Base-by-base conservation (phyloP, 2,113 vertebrate species). In the Macquaria australasica region DNA sequence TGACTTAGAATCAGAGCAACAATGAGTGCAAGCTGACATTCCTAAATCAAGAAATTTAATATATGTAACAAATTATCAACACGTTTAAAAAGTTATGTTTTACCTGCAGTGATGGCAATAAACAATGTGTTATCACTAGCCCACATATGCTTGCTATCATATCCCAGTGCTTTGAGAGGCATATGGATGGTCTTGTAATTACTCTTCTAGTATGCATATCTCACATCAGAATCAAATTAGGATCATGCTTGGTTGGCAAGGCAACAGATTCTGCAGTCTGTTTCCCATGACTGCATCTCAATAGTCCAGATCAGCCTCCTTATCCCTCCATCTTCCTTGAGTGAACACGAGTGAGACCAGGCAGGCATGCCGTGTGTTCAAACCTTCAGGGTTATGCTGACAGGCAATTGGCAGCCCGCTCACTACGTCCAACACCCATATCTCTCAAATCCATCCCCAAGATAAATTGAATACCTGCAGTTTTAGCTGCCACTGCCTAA, bases 251-350 rank as follows among this genome's bases (percentile, higher is more conserved):
- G 93, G 94, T 95, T 95, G 94, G 94, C 93, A 95, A 92, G 93
- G 94, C 93, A 95, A 95, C 94, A 87, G 87, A 87, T 91, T 92
- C 90, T 88, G 85, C 91, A 88, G 89, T 80, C 89, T 91, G 90
- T 91, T 93, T 94, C 88, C 81, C 87, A 86, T 90, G 91, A 85
- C 91, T 93, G 91, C 83, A 69, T 88, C 87, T 90, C 86, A 88
- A 79, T 88, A 70, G 91, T 93, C 91, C 89, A 92, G 91, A 91
- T 92, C 92, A 88, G 83, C 82, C 64, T 82, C 67, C 75, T 79
- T 75, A 87, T 87, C 86, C 77, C 78, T 79, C 64, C 79, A 77
- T 87, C 87, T 83, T 87, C 83, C 62, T 50, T 58, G 63, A 77
- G 70, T 77, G 70, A 83, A 78, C 79, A 86, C 25, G 21, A 73